Base-by-base conservation (phyloP, 2,113 vertebrate genomes). In the Strix aluco region DNA sequence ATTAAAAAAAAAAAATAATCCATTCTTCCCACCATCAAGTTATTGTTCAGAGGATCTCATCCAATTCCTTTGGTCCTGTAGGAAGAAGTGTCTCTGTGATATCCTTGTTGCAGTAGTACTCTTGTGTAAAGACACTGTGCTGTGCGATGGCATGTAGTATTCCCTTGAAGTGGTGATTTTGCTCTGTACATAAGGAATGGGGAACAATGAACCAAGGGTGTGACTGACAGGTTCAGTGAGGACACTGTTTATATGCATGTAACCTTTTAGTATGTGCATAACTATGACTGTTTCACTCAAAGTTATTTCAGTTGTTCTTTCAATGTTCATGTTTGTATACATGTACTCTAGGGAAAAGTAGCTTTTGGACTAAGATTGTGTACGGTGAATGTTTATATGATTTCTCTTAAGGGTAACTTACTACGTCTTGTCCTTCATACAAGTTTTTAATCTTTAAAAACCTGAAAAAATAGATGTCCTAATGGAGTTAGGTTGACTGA, bases 131-230 rank as follows among this genome's bases (percentile, higher is more conserved):
- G 72, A 40, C 2, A 4, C 79, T 49, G 63, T 94, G 62, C 69
- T 85, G 83, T 88, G 83, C 86, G 94, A 22, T 32, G 88, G 40
- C 52, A 27, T 72, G 46, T 90, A 30, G 44, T 82, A 12, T 66
- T 96, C 88, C 61, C 70, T 75, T 86, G n/a, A 90, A 84, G 63
- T 77, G 36, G 25, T 88, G 40, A 40, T 73, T 84, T 90, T 94
- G 42, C 81, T 95, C 61, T 66, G 42, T 78, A 26, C 49, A 10
- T 65, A 20, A 69, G 44, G 29, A 78, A 34, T 23, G 10, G 71
- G n/a, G 36, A 94, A 36, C 88, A 88, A 27, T 19, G 19, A 86
- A 55, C 70, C 81, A 71, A 4, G 42, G 32, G 74, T 66, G 80
- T 94, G 92, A 95, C 72, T 36, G n/a, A 34, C 51, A 59, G 0